Conservation (phyloP, 2,888 invertebrate genomes). For the Ichneumoninae sp. region DNA sequence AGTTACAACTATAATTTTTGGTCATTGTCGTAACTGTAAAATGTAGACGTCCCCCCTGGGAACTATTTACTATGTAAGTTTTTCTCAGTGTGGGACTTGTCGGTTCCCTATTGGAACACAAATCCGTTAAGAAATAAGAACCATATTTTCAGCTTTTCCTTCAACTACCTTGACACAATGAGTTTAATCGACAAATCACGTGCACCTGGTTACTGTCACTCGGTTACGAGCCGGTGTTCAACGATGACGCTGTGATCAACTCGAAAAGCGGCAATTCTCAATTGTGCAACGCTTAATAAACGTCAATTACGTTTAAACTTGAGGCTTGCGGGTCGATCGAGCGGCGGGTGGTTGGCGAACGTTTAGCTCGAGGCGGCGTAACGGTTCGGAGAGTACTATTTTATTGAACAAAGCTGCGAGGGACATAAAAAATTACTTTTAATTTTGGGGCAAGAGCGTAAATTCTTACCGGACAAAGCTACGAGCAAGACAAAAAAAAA, state of each 20-base stretch:
- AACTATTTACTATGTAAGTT: too few relatives aligned
- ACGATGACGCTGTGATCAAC: conserved; percentile 70
- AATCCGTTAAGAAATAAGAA: too few relatives aligned
- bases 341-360: conserved; percentile 35
- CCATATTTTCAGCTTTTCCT: neutral
- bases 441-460: too few relatives aligned
- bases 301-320: conserved; percentile 76
- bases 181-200: conserved; percentile 31
- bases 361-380: neutral
- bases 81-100: neutral
- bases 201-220: conserved; percentile 59
- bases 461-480: neutral
- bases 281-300: conserved; percentile 78
- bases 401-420: neutral
- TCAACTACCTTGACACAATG: conserved; percentile 59
- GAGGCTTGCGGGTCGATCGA: conserved; percentile 67
- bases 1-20: too few relatives aligned
- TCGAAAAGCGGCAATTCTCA: conserved; percentile 71
- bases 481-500: neutral
- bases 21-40: too few relatives aligned
- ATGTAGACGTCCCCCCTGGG: too few relatives aligned
- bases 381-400: neutral
- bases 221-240: conserved; percentile 63
- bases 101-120: neutral
- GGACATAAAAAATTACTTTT: neutral